Percentiles rank a stretch among this genome's conserved stretches.
phyloP scores from a whole-genome alignment of 1,140 invertebrate genomes.

The Penaeus japonicus region DNA sequence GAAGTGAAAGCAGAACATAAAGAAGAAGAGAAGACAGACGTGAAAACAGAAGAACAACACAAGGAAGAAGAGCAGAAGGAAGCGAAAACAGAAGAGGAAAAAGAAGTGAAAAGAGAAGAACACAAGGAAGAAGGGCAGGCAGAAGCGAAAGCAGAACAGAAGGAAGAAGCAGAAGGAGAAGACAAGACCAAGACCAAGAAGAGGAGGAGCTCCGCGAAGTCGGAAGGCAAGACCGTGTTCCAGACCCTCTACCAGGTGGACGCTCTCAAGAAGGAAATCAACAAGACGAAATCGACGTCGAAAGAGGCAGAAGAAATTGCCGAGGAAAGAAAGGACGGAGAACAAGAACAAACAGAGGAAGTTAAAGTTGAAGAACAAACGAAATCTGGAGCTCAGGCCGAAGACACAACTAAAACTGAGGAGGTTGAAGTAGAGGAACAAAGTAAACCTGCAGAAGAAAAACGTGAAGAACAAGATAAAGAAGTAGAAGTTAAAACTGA shows the following conservation, averaged over 20 bases:
- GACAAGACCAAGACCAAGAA: background rate
- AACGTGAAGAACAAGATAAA: background rate
- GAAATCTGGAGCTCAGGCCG: background rate
- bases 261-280: no score
- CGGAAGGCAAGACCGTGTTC: constrained; percentile 7
- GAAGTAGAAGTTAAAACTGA: background rate
- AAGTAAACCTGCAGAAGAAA: background rate
- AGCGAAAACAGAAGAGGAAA: background rate
- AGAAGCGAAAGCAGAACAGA: background rate
- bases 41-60: no score
- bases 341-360: background rate
- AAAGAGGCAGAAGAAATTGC: background rate
- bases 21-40: no score
- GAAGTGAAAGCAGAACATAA: background rate
- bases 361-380: background rate
- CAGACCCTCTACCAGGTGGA: background rate
- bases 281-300: no score
- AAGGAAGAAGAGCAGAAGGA: background rate
- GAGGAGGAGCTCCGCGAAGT: background rate
- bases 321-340: background rate
- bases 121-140: background rate
- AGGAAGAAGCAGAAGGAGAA: background rate
- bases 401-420: background rate
- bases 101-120: background rate
- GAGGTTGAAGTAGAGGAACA: background rate